Conservation (phyloP, 2,888 invertebrate species). For the Standfussiana lucernea region DNA sequence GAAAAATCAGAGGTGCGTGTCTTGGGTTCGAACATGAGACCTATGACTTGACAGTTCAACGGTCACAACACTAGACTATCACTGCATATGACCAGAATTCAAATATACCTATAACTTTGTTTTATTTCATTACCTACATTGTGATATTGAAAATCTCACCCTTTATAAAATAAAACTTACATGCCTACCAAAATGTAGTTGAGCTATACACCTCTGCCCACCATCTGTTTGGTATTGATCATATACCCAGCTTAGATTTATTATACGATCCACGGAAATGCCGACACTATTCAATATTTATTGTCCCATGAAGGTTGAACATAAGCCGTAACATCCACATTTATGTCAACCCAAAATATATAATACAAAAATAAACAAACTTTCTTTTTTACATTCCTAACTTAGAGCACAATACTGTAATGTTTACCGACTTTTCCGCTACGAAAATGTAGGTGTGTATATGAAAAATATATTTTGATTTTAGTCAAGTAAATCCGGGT, state of each 20-base stretch:
- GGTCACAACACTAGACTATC: too few relatives aligned
- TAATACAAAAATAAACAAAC: conserved; percentile 44
- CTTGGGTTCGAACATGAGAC: too few relatives aligned
- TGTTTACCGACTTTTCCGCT: conserved; percentile 12
- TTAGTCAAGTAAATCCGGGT: conserved; percentile 46
- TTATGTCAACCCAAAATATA: conserved; percentile 47
- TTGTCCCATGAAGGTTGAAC: conserved; percentile 48
- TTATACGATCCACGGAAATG: conserved; percentile 45
- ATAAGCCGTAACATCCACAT: conserved; percentile 44
- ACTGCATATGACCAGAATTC: too few relatives aligned
- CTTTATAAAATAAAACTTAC: background rate
- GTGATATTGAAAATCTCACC: background rate
- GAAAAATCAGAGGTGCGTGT: too few relatives aligned
- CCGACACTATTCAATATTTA: conserved; percentile 47
- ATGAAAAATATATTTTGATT: conserved; percentile 56
- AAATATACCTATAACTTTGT: background rate
- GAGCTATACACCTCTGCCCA: background rate
- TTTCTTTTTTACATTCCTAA: conserved; percentile 42
- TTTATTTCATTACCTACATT: background rate
- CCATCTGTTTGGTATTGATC: conserved; percentile 24
- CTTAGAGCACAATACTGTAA: conserved; percentile 30
- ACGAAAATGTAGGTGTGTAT: conserved; percentile 38
- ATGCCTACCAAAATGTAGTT: background rate
- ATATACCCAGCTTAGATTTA: conserved; percentile 38
- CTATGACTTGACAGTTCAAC: too few relatives aligned